phyloP scores from a whole-genome alignment of 2,888 invertebrate genomes.

The Alloplasta piceator region DNA sequence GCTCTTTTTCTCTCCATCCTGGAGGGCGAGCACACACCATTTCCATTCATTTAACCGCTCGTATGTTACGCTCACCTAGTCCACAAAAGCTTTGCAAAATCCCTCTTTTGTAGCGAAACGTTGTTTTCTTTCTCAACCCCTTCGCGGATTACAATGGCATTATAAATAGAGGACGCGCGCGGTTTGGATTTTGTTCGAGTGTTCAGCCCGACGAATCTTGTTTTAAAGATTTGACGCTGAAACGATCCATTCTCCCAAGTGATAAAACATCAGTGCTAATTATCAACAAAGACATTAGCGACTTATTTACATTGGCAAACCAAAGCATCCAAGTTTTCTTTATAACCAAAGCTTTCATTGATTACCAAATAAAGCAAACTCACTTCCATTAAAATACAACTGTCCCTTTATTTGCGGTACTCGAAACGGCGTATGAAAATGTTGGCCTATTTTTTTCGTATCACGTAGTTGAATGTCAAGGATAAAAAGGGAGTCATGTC shows the following conservation, averaged over 20 bases:
- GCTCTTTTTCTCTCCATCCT: constrained; percentile 27
- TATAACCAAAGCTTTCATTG: too few species aligned
- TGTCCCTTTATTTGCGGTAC: too few species aligned
- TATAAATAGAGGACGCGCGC: not conserved
- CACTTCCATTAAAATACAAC: too few species aligned
- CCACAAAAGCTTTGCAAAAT: constrained; percentile 37
- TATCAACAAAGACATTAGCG: too few species aligned
- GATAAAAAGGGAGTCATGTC: not conserved
- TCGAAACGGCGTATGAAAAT: too few species aligned
- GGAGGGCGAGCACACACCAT: constrained; percentile 2
- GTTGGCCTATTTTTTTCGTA: too few species aligned
- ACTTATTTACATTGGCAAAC: too few species aligned
- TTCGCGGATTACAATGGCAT: constrained; percentile 41
- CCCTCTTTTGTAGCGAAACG: constrained; percentile 29
- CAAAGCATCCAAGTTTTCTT: too few species aligned
- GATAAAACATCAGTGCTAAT: too few species aligned
- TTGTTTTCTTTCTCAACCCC: constrained; percentile 19
- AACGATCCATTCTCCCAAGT: too few species aligned
- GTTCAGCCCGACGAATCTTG: not conserved
- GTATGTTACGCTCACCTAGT: constrained; percentile 39
- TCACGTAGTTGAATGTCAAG: not conserved
- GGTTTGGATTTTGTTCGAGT: constrained; percentile 28
- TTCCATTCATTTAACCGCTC: constrained; percentile 45
- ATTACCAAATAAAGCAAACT: too few species aligned
- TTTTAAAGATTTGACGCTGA: not conserved